Conservation (phyloP, 1,140 invertebrate species). For the Stratiolaelaps scimitus region DNA sequence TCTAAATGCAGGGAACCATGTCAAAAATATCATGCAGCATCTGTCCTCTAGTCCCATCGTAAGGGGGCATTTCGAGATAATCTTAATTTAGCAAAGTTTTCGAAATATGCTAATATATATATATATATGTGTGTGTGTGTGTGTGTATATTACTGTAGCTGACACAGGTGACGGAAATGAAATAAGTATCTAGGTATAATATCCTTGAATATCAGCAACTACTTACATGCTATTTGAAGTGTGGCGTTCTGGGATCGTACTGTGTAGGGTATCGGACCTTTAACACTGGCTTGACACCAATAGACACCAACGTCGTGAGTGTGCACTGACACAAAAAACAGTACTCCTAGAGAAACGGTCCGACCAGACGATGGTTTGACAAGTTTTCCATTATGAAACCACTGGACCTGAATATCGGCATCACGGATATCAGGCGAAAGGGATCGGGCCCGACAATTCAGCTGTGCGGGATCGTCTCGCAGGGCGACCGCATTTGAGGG, state of each 20-base stretch:
- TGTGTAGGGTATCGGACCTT: background rate
- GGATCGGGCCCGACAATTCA: background rate
- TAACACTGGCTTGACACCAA: slow-evolving; percentile 4
- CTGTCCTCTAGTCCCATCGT: no score
- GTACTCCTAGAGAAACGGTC: background rate
- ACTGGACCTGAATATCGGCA: background rate
- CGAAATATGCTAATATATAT: no score
- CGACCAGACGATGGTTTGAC: background rate
- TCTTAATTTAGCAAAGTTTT: no score
- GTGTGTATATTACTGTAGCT: no score
- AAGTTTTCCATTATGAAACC: slow-evolving; percentile 22
- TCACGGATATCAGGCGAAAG: background rate
- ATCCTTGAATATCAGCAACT: no score
- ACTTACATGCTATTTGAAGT: slow-evolving; percentile 21
- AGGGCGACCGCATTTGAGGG: background rate
- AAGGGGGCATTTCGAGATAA: no score
- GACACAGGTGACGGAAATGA: no score
- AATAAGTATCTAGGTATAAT: no score
- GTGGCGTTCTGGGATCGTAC: slow-evolving; percentile 1
- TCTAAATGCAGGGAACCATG: no score
- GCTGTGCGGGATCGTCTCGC: background rate
- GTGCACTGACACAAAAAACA: slow-evolving; percentile 2
- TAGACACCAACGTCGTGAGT: slow-evolving; percentile 14
- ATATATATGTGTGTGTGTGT: no score
- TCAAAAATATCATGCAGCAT: no score